phyloP scores from a whole-genome alignment of 2,888 invertebrate species.

The Netelia melanura region DNA sequence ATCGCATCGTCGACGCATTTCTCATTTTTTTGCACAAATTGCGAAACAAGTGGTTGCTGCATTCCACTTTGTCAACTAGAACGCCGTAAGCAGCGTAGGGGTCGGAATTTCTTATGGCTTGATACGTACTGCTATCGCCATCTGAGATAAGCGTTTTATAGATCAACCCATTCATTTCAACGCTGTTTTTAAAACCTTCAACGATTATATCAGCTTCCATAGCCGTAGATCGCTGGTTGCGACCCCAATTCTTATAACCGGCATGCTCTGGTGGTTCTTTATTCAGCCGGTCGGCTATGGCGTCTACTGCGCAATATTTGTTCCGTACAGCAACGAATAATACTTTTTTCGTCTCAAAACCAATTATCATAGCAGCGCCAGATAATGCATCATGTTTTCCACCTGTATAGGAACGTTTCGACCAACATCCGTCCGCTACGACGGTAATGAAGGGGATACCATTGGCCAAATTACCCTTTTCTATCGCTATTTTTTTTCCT shows the following conservation, averaged over 20 bases:
- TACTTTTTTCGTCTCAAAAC: slow-evolving; percentile 61
- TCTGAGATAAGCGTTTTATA: too few relatives aligned
- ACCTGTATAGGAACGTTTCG: slow-evolving; percentile 45
- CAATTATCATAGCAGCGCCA: slow-evolving; percentile 45
- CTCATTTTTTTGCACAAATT: slow-evolving; percentile 66
- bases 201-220: too few relatives aligned
- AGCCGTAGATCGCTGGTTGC: slow-evolving; percentile 71
- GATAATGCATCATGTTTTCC: slow-evolving; percentile 54
- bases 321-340: slow-evolving; percentile 71
- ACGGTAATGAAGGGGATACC: slow-evolving; percentile 38
- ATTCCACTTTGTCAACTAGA: slow-evolving; percentile 62
- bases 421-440: slow-evolving; percentile 54
- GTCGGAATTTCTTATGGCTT: too few relatives aligned
- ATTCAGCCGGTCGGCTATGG: neutral
- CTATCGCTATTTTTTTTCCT: neutral
- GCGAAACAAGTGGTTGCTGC: slow-evolving; percentile 76
- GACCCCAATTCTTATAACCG: slow-evolving; percentile 74
- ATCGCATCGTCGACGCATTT: neutral
- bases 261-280: slow-evolving; percentile 48
- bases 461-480: neutral
- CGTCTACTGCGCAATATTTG: slow-evolving; percentile 71
- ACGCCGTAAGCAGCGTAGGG: too few relatives aligned
- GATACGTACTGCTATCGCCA: too few relatives aligned
- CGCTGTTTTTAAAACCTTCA: too few relatives aligned
- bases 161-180: too few relatives aligned